These are phyloP conservation scores for Platycercus adscitus DNA, from an alignment of 2,113 vertebrate genomes.

Conservation along the genomic window DNA sequence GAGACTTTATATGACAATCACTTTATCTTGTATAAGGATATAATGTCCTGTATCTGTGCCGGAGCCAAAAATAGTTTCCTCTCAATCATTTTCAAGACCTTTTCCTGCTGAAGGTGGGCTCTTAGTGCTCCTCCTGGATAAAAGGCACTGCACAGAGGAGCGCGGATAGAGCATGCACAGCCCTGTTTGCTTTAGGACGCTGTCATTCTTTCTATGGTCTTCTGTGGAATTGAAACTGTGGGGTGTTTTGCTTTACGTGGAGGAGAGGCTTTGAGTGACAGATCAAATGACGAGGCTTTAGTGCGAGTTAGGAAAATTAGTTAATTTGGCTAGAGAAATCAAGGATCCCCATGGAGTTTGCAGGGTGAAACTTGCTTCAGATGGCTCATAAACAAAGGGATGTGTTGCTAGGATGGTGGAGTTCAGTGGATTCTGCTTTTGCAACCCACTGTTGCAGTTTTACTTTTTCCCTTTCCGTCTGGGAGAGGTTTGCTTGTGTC, in stretches of 20 bases:
- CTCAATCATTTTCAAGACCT: not conserved
- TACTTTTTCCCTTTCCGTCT: not conserved
- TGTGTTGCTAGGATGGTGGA: not conserved
- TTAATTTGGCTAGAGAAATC: constrained; percentile 53
- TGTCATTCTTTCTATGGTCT: not conserved
- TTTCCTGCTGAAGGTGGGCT: not conserved
- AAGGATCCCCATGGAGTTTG: constrained; percentile 18
- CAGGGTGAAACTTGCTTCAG: not conserved
- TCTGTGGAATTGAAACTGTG: not conserved
- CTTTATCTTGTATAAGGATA: not conserved
- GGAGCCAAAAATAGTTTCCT: not conserved
- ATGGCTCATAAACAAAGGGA: not conserved
- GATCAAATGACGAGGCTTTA: constrained; percentile 64
- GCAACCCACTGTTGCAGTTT: constrained; percentile 9
- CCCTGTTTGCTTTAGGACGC: not conserved
- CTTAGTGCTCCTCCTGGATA: not conserved
- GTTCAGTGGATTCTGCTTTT: not conserved
- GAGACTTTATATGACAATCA: not conserved
- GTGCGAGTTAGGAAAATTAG: constrained; percentile 50
- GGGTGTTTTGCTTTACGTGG: constrained; percentile 38
- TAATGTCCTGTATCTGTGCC: not conserved
- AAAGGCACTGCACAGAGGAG: not conserved
- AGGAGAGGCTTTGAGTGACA: constrained; percentile 49
- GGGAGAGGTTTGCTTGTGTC: not conserved
- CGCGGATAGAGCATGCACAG: rapidly evolving